Base-by-base conservation (phyloP, 1,140 invertebrate genomes). In the Lepidotrigona ventralis region DNA sequence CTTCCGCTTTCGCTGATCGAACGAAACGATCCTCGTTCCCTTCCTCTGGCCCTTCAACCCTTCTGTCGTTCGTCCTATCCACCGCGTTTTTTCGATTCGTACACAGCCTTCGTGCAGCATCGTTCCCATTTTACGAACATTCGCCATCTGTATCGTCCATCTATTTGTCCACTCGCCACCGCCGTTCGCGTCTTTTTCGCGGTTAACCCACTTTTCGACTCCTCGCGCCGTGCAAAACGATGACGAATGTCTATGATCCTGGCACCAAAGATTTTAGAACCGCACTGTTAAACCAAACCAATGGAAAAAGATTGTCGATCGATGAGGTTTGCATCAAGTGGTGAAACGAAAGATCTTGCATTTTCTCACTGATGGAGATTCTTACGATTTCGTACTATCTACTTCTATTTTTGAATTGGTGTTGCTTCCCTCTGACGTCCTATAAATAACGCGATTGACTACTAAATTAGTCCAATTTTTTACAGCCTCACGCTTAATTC, bases 181-280 rank as follows among this genome's bases (percentile, higher is more conserved):
- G 51, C 74, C 46, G 66, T 72, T 82, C 77, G 83, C 77, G 78
- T 79, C 82, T 85, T 83, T 84, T 85, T 85, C 83, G 86, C 78
- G 87, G 86, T 87, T 87, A 88, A 88, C 86, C 87, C 86, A 84
- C 73, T 88, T 85, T 64, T 84, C 83, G 78, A 78, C 73, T 68
- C 26, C 64, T 69, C 73, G 26, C 66, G 39, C 80, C 53, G 60
- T 21, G 58, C 60, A 75, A 77, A 82, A 54, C 73, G 80, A 77
- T 54, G 81, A 82, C 70, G 66, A 77, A 82, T 77, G 60, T 39
- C 54, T 58, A 82, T 19, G 81, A 58, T 70, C 11, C 63, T 81
- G 72, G 80, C 72, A 56, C 39, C 63, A 53, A 21, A 51, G 53
- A 46, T 58, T 23, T 26, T 51, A 69, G 33, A 68, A 17, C 21